Base-by-base conservation (phyloP, 1,140 invertebrate genomes). In the Fopius arisanus region DNA sequence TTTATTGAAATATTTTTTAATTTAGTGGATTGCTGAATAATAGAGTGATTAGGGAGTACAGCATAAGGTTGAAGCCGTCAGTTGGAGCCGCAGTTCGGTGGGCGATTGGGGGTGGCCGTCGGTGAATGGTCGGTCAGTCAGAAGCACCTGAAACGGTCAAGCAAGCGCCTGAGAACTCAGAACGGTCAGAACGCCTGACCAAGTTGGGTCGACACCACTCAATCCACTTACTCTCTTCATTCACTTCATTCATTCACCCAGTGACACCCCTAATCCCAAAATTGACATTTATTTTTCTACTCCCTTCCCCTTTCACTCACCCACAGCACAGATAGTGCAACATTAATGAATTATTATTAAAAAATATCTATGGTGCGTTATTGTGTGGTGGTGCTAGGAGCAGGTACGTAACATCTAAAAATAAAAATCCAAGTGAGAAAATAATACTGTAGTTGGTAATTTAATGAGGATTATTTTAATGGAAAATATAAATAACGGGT, bases 31-130 rank as follows among this genome's bases (percentile, higher is more conserved):
- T 37, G 9, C 9, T 37, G 33, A 37, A 37, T 37, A 37, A 59
- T 59, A 26, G 19, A 59, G 23, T 59, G 4, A 23, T 59, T 59
- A 59, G 19, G 54, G 23, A 26, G 19, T 59, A 26, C 14, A 37
- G 21, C n/a, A 48, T 48, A 16, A 41, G 23, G 62, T 9, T 28
- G n/a, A 29, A 33, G n/a, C n/a, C 33, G 21, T 40, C n/a, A n/a
- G n/a, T n/a, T n/a, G n/a, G 65, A 73, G 41, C 67, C 70, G 54
- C 71, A 73, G 71, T 73, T 29, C 67, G 51, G 63, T 73, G 65
- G 71, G 41, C 71, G 71, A 70, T 41, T 73, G 71, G 71, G 43
- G 51, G 63, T 73, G 19, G 69, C 54, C 59, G 71, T 59, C 54
- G 54, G 54, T 59, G 54, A 48, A 59, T 59, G 21, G 63, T 73